These are phyloP conservation scores for Merops nubicus DNA, from an alignment of 2,113 vertebrate genomes.

Conservation along the genomic window DNA sequence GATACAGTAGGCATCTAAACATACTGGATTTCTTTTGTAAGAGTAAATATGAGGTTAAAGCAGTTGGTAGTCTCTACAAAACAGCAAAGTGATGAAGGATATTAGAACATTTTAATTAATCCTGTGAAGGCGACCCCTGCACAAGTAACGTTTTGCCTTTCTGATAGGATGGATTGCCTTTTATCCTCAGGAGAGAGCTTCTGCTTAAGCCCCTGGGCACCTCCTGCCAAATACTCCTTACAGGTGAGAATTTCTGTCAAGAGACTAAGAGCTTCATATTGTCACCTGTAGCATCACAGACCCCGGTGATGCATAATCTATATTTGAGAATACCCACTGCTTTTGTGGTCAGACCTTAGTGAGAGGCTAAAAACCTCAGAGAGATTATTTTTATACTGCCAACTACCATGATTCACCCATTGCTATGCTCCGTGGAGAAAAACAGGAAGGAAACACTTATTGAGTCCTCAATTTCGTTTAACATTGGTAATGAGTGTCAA, in stretches of 20 bases:
- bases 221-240: neutral
- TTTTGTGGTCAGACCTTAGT: neutral
- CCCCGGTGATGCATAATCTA: neutral
- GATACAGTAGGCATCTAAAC: neutral
- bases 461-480: neutral
- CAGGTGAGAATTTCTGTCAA: neutral
- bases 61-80: neutral
- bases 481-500: conserved; percentile 14
- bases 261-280: neutral
- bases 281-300: neutral
- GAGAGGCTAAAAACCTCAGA: conserved; percentile 1
- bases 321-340: neutral
- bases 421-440: neutral
- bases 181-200: neutral
- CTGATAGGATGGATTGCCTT: neutral
- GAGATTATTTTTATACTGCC: conserved; percentile 25
- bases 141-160: neutral
- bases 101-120: neutral
- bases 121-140: neutral
- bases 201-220: neutral
- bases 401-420: conserved; percentile 52
- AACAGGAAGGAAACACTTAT: conserved; percentile 57
- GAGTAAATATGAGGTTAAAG: neutral
- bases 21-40: neutral
- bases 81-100: neutral